Evolutionary conservation across 2,888 invertebrate genomes (phyloP).

Genomic region (Aproaerema taeniolella): DNA sequence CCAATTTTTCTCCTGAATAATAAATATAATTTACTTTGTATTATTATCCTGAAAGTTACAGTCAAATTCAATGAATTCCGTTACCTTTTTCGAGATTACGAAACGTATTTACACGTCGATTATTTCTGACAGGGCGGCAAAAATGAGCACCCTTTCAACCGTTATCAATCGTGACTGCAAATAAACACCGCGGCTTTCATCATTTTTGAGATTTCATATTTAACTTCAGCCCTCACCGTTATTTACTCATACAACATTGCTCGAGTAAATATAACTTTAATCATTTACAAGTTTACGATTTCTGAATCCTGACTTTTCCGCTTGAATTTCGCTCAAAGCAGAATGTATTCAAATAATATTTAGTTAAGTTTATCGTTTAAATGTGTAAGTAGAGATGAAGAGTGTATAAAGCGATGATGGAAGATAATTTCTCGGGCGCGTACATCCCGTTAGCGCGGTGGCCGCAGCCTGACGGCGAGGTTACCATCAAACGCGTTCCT

Average conservation of each 20-base stretch:
- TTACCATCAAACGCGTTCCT: constrained; percentile 67
- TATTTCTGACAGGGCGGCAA: constrained; percentile 35
- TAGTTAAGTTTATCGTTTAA: constrained; percentile 50
- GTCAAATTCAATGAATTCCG: not conserved
- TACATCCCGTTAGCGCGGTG: constrained; percentile 43
- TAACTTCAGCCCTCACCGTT: constrained; percentile 20
- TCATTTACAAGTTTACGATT: constrained; percentile 48
- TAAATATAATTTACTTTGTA: no score
- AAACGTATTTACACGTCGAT: constrained; percentile 28
- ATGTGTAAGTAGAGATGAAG: constrained; percentile 29
- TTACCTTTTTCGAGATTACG: constrained; percentile 14
- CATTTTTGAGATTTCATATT: constrained; percentile 48
- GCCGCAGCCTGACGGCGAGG: constrained; percentile 47
- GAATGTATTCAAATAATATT: constrained; percentile 50
- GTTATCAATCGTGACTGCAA: constrained; percentile 37
- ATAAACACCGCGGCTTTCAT: constrained; percentile 37
- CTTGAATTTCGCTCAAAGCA: constrained; percentile 39
- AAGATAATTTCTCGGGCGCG: constrained; percentile 43
- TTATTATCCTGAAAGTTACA: no score
- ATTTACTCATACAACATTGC: constrained; percentile 32
- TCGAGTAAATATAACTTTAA: constrained; percentile 42
- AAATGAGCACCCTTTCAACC: constrained; percentile 33
- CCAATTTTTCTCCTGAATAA: no score
- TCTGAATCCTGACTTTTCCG: constrained; percentile 45
- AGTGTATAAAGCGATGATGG: constrained; percentile 27